A percentile compares a stretch with the other conserved stretches of the same genome.
phyloP scores from a whole-genome alignment of 1,140 invertebrate genomes.

The Nasonia longicornis region DNA sequence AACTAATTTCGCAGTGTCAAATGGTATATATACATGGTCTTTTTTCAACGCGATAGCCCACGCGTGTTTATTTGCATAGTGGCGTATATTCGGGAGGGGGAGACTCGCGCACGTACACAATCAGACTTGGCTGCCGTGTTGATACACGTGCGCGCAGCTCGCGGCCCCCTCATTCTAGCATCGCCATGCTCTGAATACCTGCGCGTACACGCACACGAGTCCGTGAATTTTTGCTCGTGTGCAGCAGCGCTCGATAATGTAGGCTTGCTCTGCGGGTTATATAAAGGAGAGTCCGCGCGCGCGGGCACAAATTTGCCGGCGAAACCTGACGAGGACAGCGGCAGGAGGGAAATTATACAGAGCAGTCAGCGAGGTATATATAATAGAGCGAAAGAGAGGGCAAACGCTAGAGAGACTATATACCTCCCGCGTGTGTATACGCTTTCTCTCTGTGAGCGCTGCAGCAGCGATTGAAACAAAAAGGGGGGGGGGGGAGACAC shows the following conservation, averaged over 20 bases:
- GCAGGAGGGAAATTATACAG: slow-evolving; percentile 21
- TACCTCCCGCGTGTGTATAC: too few relatives aligned
- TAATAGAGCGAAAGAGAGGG: slow-evolving; percentile 4
- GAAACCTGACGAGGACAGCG: slow-evolving; percentile 22
- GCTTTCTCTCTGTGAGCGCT: background rate
- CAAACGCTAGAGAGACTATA: background rate
- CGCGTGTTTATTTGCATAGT: too few relatives aligned
- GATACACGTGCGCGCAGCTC: background rate
- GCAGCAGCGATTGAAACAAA: slow-evolving; percentile 34
- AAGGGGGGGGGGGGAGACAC: background rate
- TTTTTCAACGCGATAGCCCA: too few relatives aligned
- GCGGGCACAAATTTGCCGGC: background rate
- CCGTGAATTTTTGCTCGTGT: background rate
- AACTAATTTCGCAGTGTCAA: background rate
- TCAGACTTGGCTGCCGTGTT: background rate
- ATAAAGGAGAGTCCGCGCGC: slow-evolving; percentile 4
- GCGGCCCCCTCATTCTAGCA: background rate
- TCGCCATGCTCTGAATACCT: background rate
- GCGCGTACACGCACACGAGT: background rate
- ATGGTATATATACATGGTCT: too few relatives aligned
- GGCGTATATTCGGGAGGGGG: too few relatives aligned
- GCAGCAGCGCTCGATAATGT: background rate
- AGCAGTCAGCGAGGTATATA: slow-evolving; percentile 1
- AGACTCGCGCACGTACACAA: too few relatives aligned
- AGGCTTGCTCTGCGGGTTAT: background rate